Percentiles rank a stretch among this genome's conserved stretches.
These are phyloP conservation scores for Nothocercus nigrocapillus DNA, from an alignment of 2,113 vertebrate species.

Conservation along the genomic window DNA sequence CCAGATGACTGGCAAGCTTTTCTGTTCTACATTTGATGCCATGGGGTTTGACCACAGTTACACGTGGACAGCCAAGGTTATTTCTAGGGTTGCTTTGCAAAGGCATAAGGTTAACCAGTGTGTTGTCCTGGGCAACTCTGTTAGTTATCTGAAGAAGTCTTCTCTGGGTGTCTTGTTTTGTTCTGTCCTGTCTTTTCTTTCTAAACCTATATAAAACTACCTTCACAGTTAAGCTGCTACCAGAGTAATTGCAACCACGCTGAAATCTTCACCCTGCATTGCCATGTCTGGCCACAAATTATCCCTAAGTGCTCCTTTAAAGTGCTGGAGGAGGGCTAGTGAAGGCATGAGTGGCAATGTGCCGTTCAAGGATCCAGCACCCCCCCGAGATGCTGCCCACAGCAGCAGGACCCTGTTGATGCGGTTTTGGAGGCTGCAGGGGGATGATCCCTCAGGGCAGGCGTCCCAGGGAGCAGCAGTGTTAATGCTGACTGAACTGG, in stretches of 20 bases:
- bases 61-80: not conserved
- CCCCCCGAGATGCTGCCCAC: not conserved
- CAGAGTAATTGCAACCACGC: not conserved
- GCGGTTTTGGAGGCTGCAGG: not conserved
- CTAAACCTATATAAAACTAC: not conserved
- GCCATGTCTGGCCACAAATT: not conserved
- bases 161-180: not conserved
- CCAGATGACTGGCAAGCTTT: not conserved
- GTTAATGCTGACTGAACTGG: not conserved
- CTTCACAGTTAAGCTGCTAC: not conserved
- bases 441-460: not conserved
- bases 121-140: constrained; percentile 17
- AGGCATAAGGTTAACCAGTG: constrained; percentile 17
- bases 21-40: not conserved
- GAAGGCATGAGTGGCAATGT: fast-evolving
- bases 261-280: not conserved
- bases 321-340: not conserved
- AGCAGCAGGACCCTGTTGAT: not conserved
- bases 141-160: not conserved
- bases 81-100: constrained; percentile 5
- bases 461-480: not conserved
- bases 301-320: not conserved
- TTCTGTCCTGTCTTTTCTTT: not conserved
- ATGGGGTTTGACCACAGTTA: too few species aligned
- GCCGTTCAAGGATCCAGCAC: not conserved